Evolutionary conservation across 2,113 vertebrate species (phyloP), one percentile per base, ranked within the genome.

Genomic region (Tamias sibiricus): DNA sequence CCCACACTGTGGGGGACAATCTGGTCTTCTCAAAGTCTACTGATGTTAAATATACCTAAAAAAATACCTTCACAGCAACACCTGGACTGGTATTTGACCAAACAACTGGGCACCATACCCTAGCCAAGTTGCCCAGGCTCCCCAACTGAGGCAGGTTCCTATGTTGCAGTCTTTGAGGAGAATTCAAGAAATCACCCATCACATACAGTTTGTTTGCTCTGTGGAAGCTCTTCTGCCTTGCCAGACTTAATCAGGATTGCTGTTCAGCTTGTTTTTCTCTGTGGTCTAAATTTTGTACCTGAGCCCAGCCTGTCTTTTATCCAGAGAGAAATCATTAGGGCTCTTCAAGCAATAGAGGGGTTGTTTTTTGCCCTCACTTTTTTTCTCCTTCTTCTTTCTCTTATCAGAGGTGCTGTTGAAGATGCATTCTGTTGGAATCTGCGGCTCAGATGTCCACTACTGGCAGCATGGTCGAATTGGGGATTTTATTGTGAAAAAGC

Each of bases 371-470:
- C 40, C 62, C 71, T 97, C 89, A 92, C 12, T 37, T 86, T 87
- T 87, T 66, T 96, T 77, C n/a, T 82, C 44, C 30, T 62, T 80
- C 35, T 88, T 30, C 35, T 68, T 44, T 94, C 57, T 97, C 37
- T 75, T 96, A 59, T 57, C 97, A 99, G 99, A 99, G 64, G 99
- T 99, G 16, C 98, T 99, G 37, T 98, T 99, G 54, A 99, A 98
- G 98, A 99, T 99, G 99, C 99, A 99, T 97, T 99, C 99, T 0
- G 99, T 99, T 3, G 99, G 99, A 40, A 99, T 99, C 97, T 99
- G 99, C 0, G 99, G 99, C 2, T 99, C 99, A 0, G 99, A 99
- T 0, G 99, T 99, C 82, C 99, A 99, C 98, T 99, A 99, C 96
- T 99, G 99, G 99, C 99, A 99, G 96, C 96, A 99, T 0, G 99